Conservation (phyloP, 1,140 invertebrate genomes). For the Bombyx mori region ASM3026992v2 NC_085115.1:11664501-11665000, state of each 20-base stretch:
- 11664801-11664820: too few species aligned
- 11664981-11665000: too few species aligned
- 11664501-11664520: too few species aligned
- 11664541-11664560: background rate
- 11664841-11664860: too few species aligned
- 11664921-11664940: too few species aligned
- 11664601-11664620: constrained; percentile 52
- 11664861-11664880: too few species aligned
- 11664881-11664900: too few species aligned
- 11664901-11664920: too few species aligned
- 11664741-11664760: constrained; percentile 4
- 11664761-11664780: background rate
- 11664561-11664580: constrained; percentile 8
- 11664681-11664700: constrained; percentile 57
- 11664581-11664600: constrained; percentile 34
- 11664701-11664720: constrained; percentile 45
- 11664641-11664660: constrained; percentile 47
- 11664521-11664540: too few species aligned
- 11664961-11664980: too few species aligned
- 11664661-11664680: constrained; percentile 67
- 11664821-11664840: too few species aligned
- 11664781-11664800: background rate
- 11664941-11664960: too few species aligned
- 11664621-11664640: constrained; percentile 63
- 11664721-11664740: constrained; percentile 30